Evolutionary conservation across 64 coral and sea anemone species (phyloP), one percentile per base, ranked within the genome.

Genomic region (Pocillopora damicornis): DNA sequence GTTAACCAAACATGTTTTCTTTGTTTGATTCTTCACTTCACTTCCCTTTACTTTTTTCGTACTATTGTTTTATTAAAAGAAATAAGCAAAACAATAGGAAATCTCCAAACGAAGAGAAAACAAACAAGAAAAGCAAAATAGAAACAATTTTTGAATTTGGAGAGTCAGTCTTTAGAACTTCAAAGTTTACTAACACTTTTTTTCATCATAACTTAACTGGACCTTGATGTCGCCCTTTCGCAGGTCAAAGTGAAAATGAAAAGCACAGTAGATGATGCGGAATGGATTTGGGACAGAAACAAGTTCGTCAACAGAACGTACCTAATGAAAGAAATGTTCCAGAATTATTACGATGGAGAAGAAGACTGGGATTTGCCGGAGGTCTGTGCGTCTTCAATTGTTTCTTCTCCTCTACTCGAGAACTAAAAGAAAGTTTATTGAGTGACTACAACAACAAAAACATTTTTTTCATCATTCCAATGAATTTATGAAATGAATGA

Each of bases 241-340:
- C 35, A 98, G 95, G 95, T 98, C 11, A 85, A 88, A 22, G 89
- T 98, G 13, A 93, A 94, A 76, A 98, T 98, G 95, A 93, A 98
- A 86, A 98, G 95, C 65, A 79, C 62, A 1, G 85, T 76, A 22
- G 95, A 98, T 75, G 95, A 91, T 68, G 89, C 91, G 4, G 89
- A 93, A 38, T 98, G 95, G 95, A 75, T 89, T 22, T 98, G 95
- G 95, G 92, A 98, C 75, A 36, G 92, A 90, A 94, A 98, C 56
- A 98, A 98, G 73, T 98, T 98, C 86, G 63, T 94, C 22, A 98
- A 98, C 79, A 79, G 95, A 62, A 98, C 93, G 73, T 96, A 89
- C 63, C 42, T 96, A 9, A 96, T 96, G 94, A 91, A 96, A 82
- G 94, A 96, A 81, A 96, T 96, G 94, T 96, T 93, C 64, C 94